A percentile compares a stretch with the other conserved stretches of the same genome.
phyloP scores from a whole-genome alignment of 2,888 invertebrate genomes.

The Lymantria monacha region DNA sequence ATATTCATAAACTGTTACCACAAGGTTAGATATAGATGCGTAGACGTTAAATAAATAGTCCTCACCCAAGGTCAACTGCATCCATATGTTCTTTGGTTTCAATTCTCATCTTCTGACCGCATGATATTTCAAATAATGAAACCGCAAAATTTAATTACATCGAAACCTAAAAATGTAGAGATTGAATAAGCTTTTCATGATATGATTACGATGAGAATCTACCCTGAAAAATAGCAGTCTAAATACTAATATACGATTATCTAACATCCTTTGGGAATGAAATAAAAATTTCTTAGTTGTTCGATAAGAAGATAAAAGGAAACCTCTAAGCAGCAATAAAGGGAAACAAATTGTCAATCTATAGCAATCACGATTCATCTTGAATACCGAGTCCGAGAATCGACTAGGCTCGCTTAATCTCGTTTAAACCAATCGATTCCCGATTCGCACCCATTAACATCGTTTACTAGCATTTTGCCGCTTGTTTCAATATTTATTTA shows the following conservation, averaged over 20 bases:
- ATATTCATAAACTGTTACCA: too few relatives aligned
- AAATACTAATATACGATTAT: too few relatives aligned
- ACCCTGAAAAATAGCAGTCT: too few relatives aligned
- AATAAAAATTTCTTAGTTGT: neutral
- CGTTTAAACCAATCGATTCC: constrained; percentile 46
- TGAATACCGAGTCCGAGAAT: constrained; percentile 32
- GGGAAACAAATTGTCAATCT: constrained; percentile 41
- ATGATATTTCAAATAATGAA: neutral
- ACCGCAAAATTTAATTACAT: neutral
- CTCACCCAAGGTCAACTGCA: too few relatives aligned
- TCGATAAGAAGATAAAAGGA: constrained; percentile 10
- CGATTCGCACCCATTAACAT: constrained; percentile 40
- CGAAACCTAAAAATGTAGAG: too few relatives aligned
- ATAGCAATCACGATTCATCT: constrained; percentile 34
- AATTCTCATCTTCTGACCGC: neutral
- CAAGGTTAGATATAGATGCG: too few relatives aligned
- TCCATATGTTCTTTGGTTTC: too few relatives aligned
- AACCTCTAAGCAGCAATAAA: constrained; percentile 29
- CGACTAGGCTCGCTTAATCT: constrained; percentile 33
- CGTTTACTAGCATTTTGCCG: constrained; percentile 38
- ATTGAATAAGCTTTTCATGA: too few relatives aligned
- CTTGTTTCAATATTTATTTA: constrained; percentile 38
- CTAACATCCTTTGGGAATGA: too few relatives aligned
- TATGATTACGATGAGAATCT: too few relatives aligned
- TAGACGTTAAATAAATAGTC: too few relatives aligned